phyloP scores from a whole-genome alignment of 2,888 invertebrate genomes.

The Gastracanthus pulcherrimus region DNA sequence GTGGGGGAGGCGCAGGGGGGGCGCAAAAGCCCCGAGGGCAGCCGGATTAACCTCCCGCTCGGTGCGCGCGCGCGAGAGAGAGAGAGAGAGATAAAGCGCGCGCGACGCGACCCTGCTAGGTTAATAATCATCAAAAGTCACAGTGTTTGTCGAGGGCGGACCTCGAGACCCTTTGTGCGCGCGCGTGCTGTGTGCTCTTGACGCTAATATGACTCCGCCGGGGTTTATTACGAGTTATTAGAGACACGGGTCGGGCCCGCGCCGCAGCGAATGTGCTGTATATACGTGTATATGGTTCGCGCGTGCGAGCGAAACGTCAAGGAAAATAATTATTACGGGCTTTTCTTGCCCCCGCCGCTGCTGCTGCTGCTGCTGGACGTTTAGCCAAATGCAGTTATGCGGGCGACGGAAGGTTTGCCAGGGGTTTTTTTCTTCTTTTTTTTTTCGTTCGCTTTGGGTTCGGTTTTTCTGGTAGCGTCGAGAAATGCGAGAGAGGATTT shows the following conservation, averaged over 20 bases:
- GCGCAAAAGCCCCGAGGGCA: too few relatives aligned
- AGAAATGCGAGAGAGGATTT: too few relatives aligned
- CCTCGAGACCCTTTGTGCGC: conserved; percentile 24
- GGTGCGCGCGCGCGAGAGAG: conserved; percentile 40
- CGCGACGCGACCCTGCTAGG: conserved; percentile 71
- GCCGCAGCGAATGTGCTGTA: conserved; percentile 66
- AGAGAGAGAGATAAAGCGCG: conserved; percentile 52
- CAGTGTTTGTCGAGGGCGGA: conserved; percentile 77
- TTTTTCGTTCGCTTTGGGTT: not conserved
- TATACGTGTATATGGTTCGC: conserved; percentile 55
- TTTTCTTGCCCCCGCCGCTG: not conserved
- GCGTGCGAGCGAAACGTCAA: not conserved
- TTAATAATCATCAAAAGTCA: conserved; percentile 78
- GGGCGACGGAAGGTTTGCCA: not conserved
- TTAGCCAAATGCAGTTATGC: not conserved
- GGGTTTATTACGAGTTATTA: conserved; percentile 77
- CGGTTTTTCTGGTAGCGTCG: too few relatives aligned
- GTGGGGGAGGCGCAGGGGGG: not conserved
- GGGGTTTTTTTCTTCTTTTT: not conserved
- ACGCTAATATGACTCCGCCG: conserved; percentile 77
- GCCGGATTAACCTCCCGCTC: too few relatives aligned
- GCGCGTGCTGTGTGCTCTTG: conserved; percentile 76
- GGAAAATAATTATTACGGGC: conserved; percentile 32
- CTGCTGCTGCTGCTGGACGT: too few relatives aligned
- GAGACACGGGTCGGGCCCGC: conserved; percentile 66